phyloP scores from a whole-genome alignment of 2,113 vertebrate genomes.

The Planiliza haematocheilus region DNA sequence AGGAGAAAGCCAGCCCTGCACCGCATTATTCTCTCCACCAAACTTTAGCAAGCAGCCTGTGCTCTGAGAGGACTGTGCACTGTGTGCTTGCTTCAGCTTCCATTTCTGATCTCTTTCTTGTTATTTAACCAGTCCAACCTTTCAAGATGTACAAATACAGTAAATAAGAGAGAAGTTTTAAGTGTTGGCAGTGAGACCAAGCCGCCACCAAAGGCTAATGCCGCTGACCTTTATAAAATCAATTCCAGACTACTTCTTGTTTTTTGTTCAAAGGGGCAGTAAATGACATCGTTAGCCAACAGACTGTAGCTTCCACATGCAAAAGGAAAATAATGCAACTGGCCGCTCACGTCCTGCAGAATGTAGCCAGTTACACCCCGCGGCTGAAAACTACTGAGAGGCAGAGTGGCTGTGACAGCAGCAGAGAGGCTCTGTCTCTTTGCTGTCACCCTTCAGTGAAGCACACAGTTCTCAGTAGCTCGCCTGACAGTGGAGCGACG shows the following conservation, averaged over 20 bases:
- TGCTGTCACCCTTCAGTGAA: slow-evolving; percentile 76
- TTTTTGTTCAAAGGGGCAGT: not conserved
- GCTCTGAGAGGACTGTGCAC: not conserved
- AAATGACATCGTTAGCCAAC: slow-evolving; percentile 43
- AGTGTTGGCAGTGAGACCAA: slow-evolving; percentile 8
- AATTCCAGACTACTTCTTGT: slow-evolving; percentile 30
- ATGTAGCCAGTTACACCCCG: slow-evolving; percentile 37
- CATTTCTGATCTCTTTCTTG: slow-evolving; percentile 21
- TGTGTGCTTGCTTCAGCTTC: not conserved
- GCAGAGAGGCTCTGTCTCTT: slow-evolving; percentile 65
- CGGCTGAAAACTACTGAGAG: slow-evolving; percentile 49
- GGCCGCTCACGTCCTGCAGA: slow-evolving; percentile 44
- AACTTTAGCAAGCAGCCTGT: slow-evolving; percentile 10
- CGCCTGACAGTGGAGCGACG: slow-evolving; percentile 66
- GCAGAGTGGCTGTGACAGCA: slow-evolving; percentile 68
- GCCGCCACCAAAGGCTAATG: slow-evolving; percentile 28
- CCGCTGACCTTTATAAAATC: slow-evolving; percentile 58
- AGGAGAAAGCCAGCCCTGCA: slow-evolving; percentile 28
- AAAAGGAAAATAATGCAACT: slow-evolving; percentile 37
- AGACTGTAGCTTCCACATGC: slow-evolving; percentile 35
- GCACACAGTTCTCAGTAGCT: slow-evolving; percentile 64
- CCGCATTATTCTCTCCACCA: slow-evolving; percentile 23
- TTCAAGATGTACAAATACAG: slow-evolving; percentile 23
- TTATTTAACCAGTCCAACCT: slow-evolving; percentile 39
- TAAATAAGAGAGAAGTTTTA: slow-evolving; percentile 46